These are phyloP conservation scores for Eretmochelys imbricata DNA, from an alignment of 2,113 vertebrate species.

Conservation along the genomic window DNA sequence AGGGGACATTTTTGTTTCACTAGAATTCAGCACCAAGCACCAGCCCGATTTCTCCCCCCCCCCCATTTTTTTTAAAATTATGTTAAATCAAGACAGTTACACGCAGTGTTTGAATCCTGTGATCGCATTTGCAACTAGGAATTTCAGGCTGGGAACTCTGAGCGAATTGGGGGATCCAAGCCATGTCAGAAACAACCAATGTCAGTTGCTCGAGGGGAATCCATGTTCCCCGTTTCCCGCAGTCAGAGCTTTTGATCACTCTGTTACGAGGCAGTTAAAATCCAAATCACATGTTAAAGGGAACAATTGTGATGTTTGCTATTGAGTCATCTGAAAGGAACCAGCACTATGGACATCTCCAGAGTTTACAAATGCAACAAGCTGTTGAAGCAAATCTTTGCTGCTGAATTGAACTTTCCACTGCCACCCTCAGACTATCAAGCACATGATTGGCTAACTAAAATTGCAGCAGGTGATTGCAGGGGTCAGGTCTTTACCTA, in stretches of 20 bases:
- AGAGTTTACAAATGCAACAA: constrained; percentile 65
- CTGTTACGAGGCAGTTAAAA: neutral
- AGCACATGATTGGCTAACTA: neutral
- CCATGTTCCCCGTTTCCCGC: neutral
- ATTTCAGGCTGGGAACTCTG: constrained; percentile 5
- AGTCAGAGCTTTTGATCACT: neutral
- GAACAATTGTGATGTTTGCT: constrained; percentile 32
- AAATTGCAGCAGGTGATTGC: accelerated
- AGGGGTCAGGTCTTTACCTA: neutral
- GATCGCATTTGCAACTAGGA: neutral
- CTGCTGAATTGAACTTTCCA: constrained; percentile 32
- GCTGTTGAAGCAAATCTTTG: constrained; percentile 43
- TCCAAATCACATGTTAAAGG: constrained; percentile 3
- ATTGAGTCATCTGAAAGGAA: constrained; percentile 53
- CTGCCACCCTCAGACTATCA: neutral
- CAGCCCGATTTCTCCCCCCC: neutral
- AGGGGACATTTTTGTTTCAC: neutral
- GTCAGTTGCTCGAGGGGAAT: neutral
- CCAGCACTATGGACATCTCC: constrained; percentile 48
- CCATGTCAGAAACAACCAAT: constrained; percentile 33
- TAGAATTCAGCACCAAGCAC: neutral
- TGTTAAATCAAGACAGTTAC: neutral
- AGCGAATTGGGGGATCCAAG: neutral
- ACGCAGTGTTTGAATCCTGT: neutral
- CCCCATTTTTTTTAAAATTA: neutral